Conservation (phyloP, 2,113 vertebrate genomes). For the Physeter macrocephalus region DNA sequence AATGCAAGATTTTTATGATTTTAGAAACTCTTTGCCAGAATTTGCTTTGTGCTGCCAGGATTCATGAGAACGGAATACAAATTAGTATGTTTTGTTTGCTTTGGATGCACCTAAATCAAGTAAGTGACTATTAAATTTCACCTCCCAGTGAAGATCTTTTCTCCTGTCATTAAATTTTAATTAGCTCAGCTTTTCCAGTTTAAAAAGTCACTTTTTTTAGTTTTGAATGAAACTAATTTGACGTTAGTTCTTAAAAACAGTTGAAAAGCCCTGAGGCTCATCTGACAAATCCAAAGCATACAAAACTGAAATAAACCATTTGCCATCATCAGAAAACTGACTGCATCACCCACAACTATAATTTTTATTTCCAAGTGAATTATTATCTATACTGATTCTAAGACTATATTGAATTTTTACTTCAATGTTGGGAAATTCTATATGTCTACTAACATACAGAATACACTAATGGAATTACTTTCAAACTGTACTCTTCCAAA, state of each 20-base stretch:
- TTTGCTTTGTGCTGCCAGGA: not conserved
- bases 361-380: not conserved
- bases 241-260: constrained; percentile 49
- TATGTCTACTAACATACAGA: not conserved
- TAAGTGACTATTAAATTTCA: constrained; percentile 45
- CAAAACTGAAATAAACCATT: not conserved
- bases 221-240: constrained; percentile 64
- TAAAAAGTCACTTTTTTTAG: constrained; percentile 33
- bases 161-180: constrained; percentile 57
- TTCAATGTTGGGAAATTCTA: not conserved
- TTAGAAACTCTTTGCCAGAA: not conserved
- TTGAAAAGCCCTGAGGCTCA: not conserved
- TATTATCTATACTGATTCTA: not conserved
- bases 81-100: constrained; percentile 62
- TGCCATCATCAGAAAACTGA: not conserved
- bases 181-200: constrained; percentile 45
- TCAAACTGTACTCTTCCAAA: not conserved
- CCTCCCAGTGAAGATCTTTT: not conserved
- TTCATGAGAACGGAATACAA: constrained; percentile 44
- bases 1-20: not conserved
- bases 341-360: not conserved
- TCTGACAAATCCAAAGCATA: not conserved
- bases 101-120: constrained; percentile 57
- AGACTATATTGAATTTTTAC: not conserved
- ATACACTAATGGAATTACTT: not conserved